A percentile compares a stretch with the other conserved stretches of the same genome.
These are phyloP conservation scores for Vulpes lagopus DNA, from an alignment of 2,113 vertebrate species.

Conservation along the genomic window DNA sequence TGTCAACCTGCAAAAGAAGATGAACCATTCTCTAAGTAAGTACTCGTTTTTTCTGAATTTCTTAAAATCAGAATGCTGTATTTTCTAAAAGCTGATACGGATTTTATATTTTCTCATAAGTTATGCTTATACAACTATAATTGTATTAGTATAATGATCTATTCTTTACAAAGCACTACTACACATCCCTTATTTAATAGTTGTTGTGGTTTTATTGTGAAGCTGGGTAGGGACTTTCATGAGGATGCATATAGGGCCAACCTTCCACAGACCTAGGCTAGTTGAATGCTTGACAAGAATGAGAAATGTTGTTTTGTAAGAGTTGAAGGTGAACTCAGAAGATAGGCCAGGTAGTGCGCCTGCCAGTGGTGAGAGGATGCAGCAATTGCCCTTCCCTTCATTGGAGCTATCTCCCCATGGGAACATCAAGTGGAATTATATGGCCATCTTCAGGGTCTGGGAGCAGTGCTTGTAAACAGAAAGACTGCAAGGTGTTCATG, in stretches of 20 bases:
- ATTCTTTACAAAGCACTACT: background rate
- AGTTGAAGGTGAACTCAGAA: background rate
- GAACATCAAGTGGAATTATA: background rate
- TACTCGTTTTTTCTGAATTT: background rate
- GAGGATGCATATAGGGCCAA: background rate
- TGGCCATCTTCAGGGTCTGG: background rate
- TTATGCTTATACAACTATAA: background rate
- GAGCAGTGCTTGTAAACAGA: background rate
- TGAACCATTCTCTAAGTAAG: constrained; percentile 52
- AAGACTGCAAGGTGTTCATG: background rate
- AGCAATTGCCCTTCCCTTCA: background rate
- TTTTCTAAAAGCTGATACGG: background rate
- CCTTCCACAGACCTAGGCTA: background rate
- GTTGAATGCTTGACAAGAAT: background rate
- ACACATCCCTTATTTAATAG: background rate
- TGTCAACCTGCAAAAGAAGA: accelerated
- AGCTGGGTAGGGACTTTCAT: background rate
- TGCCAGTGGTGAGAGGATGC: background rate
- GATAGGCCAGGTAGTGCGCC: background rate
- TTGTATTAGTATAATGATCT: background rate
- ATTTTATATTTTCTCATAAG: constrained; percentile 15
- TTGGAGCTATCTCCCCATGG: background rate
- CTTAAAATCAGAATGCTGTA: background rate
- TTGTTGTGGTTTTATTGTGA: background rate
- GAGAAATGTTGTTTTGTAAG: background rate